Evolutionary conservation across 2,797 vertebrate genomes (phyloP).

Genomic region (Pagetopsis macropterus): DNA sequence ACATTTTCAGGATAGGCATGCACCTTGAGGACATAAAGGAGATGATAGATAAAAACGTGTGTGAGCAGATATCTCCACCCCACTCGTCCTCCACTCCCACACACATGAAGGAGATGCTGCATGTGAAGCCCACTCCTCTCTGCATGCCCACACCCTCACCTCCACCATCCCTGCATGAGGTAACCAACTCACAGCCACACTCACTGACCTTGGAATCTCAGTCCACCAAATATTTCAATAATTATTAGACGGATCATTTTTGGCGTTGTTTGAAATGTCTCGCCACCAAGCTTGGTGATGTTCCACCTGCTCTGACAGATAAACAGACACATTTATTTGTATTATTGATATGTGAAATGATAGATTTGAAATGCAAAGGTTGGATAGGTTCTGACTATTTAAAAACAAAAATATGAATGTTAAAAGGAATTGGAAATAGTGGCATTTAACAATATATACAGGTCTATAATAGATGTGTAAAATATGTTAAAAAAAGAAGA

Average conservation of each 20-base stretch:
- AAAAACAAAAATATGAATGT: too few relatives aligned
- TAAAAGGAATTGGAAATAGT: too few relatives aligned
- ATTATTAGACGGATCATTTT: not conserved
- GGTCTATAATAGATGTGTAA: too few relatives aligned
- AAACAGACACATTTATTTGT: too few relatives aligned
- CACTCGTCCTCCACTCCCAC: conserved; percentile 67
- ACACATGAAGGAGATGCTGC: conserved; percentile 31
- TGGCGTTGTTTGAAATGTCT: not conserved
- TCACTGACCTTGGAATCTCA: not conserved
- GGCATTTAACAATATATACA: too few relatives aligned
- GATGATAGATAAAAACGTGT: conserved; percentile 81
- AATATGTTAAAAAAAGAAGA: too few relatives aligned
- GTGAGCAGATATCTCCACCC: conserved; percentile 64
- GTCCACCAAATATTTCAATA: too few relatives aligned
- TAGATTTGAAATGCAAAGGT: too few relatives aligned
- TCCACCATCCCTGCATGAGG: conserved; percentile 77
- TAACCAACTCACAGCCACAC: conserved; percentile 64
- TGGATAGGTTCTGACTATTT: too few relatives aligned
- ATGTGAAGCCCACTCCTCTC: conserved; percentile 27
- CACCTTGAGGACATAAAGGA: conserved; percentile 89
- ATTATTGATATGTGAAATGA: too few relatives aligned
- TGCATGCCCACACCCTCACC: conserved; percentile 47
- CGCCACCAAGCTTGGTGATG: too few relatives aligned
- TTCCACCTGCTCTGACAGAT: too few relatives aligned
- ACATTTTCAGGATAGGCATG: conserved; percentile 90